These are phyloP conservation scores for Glomeris maerens DNA, from an alignment of 1,140 invertebrate genomes.

Conservation along the genomic window DNA sequence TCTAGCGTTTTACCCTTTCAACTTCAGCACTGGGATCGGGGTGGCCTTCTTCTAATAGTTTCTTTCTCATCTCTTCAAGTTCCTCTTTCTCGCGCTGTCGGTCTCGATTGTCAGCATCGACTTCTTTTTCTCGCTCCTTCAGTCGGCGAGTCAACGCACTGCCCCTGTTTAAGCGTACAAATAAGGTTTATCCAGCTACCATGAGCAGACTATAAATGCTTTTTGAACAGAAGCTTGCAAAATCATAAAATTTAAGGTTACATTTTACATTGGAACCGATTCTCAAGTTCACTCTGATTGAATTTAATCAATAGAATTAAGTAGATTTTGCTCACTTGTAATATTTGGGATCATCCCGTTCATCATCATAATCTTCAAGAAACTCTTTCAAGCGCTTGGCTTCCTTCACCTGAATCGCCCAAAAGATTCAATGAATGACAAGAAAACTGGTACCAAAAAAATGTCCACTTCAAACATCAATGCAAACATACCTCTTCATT, in stretches of 20 bases:
- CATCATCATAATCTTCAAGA: conserved; percentile 96
- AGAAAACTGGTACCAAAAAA: no score
- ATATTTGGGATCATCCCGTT: conserved; percentile 89
- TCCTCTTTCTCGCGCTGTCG: conserved; percentile 79
- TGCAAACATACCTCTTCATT: conserved; percentile 55
- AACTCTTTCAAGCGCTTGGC: conserved; percentile 91
- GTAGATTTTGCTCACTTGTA: conserved; percentile 71
- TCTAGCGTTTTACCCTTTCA: conserved; percentile 55
- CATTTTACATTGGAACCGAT: no score
- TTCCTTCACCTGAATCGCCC: conserved; percentile 50
- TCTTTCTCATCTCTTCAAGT: conserved; percentile 69
- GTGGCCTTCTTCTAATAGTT: conserved; percentile 63
- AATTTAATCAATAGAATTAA: no score
- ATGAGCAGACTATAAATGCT: no score
- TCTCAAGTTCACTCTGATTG: no score
- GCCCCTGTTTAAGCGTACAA: conserved; percentile 48
- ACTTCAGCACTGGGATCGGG: conserved; percentile 69
- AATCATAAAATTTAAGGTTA: no score
- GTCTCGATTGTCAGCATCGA: conserved; percentile 77
- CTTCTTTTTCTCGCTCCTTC: conserved; percentile 78
- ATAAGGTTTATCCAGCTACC: no score
- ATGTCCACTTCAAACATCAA: no score
- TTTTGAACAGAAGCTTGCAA: no score
- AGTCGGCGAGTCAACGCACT: conserved; percentile 75
- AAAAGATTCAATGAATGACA: conserved; percentile 7